Conservation (phyloP, 2,888 invertebrate genomes). For the Zaprionus lineosus region DNA sequence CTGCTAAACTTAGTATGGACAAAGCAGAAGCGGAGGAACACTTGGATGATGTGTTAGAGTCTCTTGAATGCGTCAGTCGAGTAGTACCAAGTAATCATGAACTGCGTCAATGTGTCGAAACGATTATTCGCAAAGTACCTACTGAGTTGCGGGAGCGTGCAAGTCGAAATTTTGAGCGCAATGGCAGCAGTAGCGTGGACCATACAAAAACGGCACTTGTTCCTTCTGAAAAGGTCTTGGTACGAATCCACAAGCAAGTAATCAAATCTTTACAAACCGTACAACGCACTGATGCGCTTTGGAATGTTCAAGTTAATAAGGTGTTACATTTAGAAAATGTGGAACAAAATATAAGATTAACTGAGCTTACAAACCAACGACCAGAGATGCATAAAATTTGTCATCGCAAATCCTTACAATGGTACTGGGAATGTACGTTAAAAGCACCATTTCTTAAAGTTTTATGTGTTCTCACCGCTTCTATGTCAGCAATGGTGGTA, state of each 20-base stretch:
- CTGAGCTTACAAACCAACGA: slow-evolving; percentile 87
- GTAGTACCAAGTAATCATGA: slow-evolving; percentile 90
- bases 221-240: slow-evolving; percentile 92
- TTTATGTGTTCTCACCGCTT: slow-evolving; percentile 88
- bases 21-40: slow-evolving; percentile 98
- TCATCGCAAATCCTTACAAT: slow-evolving; percentile 90
- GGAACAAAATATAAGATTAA: slow-evolving; percentile 87
- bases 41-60: slow-evolving; percentile 96
- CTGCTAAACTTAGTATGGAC: slow-evolving; percentile 96
- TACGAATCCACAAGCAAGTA: slow-evolving; percentile 95
- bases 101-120: slow-evolving; percentile 91
- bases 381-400: slow-evolving; percentile 85
- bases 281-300: slow-evolving; percentile 96
- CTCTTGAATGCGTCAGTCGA: slow-evolving; percentile 91
- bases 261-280: slow-evolving; percentile 96
- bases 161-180: slow-evolving; percentile 84
- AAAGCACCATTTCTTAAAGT: slow-evolving; percentile 90
- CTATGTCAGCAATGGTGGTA: slow-evolving; percentile 95
- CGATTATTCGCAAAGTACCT: slow-evolving; percentile 94
- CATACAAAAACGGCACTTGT: slow-evolving; percentile 85
- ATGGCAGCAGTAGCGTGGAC: slow-evolving; percentile 82
- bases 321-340: slow-evolving; percentile 94
- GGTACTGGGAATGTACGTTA: slow-evolving; percentile 97
- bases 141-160: slow-evolving; percentile 89
- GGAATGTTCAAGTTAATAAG: slow-evolving; percentile 92